phyloP scores from a whole-genome alignment of 2,888 invertebrate species.

The Caradrina kadenii region DNA sequence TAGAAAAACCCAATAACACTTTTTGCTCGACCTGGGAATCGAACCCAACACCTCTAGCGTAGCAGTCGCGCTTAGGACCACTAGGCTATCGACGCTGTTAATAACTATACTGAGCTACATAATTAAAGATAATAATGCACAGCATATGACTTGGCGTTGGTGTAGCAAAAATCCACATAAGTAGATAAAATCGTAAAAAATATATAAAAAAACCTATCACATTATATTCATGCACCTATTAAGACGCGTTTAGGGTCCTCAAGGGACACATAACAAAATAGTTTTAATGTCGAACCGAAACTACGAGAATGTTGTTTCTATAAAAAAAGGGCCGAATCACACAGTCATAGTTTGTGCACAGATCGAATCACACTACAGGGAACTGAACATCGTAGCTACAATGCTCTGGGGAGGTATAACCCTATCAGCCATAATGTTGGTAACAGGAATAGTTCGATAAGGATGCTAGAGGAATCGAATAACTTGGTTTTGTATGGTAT shows the following conservation, averaged over 20 bases:
- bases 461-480: slow-evolving; percentile 50
- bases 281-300: slow-evolving; percentile 44
- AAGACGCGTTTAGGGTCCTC: neutral
- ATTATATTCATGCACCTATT: neutral
- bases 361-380: slow-evolving; percentile 58
- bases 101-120: too few relatives aligned
- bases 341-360: slow-evolving; percentile 37
- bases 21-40: too few relatives aligned
- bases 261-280: slow-evolving; percentile 8
- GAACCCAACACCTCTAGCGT: too few relatives aligned
- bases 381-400: slow-evolving; percentile 44
- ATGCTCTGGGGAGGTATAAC: slow-evolving; percentile 59
- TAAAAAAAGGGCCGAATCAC: slow-evolving; percentile 48
- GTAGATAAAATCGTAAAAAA: too few relatives aligned
- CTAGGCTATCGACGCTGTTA: too few relatives aligned
- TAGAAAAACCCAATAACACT: too few relatives aligned
- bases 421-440: slow-evolving; percentile 55
- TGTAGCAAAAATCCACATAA: neutral
- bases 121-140: too few relatives aligned
- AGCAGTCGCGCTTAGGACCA: too few relatives aligned
- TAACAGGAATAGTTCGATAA: slow-evolving; percentile 60
- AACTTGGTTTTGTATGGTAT: slow-evolving; percentile 48
- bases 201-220: neutral
- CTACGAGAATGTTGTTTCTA: slow-evolving; percentile 33
- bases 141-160: too few relatives aligned